Percentiles rank a stretch among this genome's conserved stretches.
phyloP scores from a whole-genome alignment of 2,797 vertebrate genomes.

The Hybognathus amarus region DNA sequence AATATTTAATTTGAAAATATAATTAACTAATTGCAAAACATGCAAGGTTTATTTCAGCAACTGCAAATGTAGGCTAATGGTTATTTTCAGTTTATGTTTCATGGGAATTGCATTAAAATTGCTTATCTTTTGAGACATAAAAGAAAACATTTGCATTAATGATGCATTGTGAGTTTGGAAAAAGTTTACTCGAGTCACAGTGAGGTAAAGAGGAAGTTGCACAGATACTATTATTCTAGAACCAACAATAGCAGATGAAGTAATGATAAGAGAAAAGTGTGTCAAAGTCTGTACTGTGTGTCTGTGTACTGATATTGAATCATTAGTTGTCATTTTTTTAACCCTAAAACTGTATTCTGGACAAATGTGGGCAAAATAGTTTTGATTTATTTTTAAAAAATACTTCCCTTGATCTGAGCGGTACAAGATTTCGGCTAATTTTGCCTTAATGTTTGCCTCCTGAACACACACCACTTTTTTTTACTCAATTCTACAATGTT shows the following conservation, averaged over 20 bases:
- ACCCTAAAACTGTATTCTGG: not conserved
- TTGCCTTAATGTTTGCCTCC: too few species aligned
- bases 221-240: not conserved
- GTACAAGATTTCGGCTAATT: too few species aligned
- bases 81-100: not conserved
- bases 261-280: not conserved
- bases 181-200: not conserved
- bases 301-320: not conserved
- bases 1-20: not conserved
- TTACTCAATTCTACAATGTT: too few species aligned
- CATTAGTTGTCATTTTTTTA: not conserved
- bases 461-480: too few species aligned
- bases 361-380: too few species aligned
- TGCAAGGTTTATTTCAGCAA: not conserved
- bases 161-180: not conserved
- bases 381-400: too few species aligned
- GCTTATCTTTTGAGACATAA: not conserved
- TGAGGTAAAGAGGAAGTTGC: not conserved
- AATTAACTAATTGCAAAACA: not conserved
- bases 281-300: not conserved
- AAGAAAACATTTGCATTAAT: not conserved
- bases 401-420: too few species aligned
- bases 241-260: not conserved
- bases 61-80: not conserved
- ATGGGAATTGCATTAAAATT: not conserved